Evolutionary conservation across 92 coral and sea anemone species (phyloP).

Genomic region (Montipora capitata): DNA sequence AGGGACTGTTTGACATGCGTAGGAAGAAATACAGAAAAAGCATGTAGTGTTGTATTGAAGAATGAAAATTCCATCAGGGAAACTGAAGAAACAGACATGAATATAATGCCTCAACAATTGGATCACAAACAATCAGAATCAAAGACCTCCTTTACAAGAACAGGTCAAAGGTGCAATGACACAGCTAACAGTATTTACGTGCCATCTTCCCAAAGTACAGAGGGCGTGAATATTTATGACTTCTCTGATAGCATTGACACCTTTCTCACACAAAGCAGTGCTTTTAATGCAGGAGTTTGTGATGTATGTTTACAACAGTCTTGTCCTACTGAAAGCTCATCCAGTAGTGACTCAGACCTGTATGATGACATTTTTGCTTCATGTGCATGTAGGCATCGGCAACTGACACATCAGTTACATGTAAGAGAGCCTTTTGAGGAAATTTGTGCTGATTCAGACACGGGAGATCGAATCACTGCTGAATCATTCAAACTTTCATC

Average conservation of each 20-base stretch:
- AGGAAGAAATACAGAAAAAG: neutral
- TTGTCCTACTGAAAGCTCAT: neutral
- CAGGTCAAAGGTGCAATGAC: neutral
- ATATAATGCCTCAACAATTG: neutral
- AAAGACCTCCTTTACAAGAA: neutral
- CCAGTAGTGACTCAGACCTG: conserved; percentile 16
- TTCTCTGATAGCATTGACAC: neutral
- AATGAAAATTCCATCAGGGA: no score
- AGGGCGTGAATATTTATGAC: conserved; percentile 34
- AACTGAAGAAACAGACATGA: neutral
- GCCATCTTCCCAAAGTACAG: neutral
- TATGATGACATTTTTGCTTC: conserved; percentile 33
- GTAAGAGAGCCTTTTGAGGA: neutral
- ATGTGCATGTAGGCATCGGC: neutral
- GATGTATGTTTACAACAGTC: neutral
- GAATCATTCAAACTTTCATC: neutral
- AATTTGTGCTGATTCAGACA: neutral
- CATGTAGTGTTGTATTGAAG: neutral
- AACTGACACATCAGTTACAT: neutral
- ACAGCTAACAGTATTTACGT: neutral
- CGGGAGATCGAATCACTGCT: neutral
- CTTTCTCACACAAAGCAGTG: neutral
- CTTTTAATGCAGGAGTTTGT: neutral
- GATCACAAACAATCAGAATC: neutral
- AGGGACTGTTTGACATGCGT: neutral